Conservation (phyloP, 2,113 vertebrate species). For the Dipodomys spectabilis region DNA sequence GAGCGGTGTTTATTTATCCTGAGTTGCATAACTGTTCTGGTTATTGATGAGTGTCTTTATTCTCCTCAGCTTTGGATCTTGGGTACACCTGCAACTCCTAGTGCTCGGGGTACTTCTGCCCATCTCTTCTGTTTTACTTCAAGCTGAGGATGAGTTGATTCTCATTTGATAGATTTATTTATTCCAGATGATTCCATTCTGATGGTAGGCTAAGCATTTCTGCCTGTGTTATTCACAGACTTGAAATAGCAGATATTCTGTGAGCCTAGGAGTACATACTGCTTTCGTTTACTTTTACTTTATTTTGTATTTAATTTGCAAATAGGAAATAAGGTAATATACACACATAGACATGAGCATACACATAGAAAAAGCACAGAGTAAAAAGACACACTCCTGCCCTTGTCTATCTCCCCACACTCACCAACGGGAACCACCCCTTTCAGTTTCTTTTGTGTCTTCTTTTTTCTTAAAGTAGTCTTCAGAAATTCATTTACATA, state of each 20-base stretch:
- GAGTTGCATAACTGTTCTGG: neutral
- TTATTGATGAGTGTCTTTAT: neutral
- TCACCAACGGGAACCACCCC: too few relatives aligned
- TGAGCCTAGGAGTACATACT: neutral
- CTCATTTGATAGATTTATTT: neutral
- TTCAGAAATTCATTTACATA: too few relatives aligned
- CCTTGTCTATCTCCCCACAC: too few relatives aligned
- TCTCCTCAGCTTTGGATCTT: neutral
- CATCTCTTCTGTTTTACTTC: neutral
- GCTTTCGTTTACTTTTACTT: neutral
- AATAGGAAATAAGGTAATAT: too few relatives aligned
- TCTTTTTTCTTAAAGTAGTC: too few relatives aligned
- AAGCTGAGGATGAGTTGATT: neutral
- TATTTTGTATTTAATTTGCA: too few relatives aligned
- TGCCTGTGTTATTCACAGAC: neutral
- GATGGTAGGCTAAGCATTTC: neutral
- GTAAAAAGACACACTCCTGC: too few relatives aligned
- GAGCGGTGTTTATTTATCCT: neutral
- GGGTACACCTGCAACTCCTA: neutral
- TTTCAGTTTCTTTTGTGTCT: too few relatives aligned
- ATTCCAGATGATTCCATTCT: neutral
- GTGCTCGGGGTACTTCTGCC: neutral
- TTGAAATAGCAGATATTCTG: neutral
- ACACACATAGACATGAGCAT: too few relatives aligned
- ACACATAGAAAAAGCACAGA: too few relatives aligned